Conservation (phyloP, 1,140 invertebrate species). For the Caenorhabditis remanei region DNA sequence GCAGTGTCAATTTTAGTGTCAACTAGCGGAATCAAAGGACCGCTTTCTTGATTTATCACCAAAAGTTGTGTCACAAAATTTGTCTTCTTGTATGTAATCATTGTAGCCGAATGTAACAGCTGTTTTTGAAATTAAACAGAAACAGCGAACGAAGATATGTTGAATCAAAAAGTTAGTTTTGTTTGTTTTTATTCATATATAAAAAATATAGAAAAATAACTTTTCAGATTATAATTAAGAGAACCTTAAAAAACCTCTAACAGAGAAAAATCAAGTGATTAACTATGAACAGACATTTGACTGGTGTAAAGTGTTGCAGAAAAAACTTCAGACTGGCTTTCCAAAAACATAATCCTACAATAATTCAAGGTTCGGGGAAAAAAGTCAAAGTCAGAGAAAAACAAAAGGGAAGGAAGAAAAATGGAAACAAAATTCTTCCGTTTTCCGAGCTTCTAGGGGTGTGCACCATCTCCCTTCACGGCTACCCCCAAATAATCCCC, state of each 20-base stretch:
- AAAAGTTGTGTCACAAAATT: slow-evolving; percentile 35
- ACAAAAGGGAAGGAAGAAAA: slow-evolving; percentile 4
- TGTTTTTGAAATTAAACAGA: neutral
- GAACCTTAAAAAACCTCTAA: too few relatives aligned
- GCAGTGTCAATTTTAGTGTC: slow-evolving; percentile 21
- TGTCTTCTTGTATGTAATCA: slow-evolving; percentile 38
- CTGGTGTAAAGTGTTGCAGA: too few relatives aligned
- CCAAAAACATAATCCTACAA: too few relatives aligned
- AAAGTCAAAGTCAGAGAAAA: neutral
- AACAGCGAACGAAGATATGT: neutral
- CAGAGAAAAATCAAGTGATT: too few relatives aligned
- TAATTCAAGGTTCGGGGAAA: too few relatives aligned
- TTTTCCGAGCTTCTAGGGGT: slow-evolving; percentile 13
- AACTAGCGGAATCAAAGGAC: slow-evolving; percentile 17
- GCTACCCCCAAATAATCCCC: slow-evolving; percentile 17
- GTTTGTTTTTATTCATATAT: neutral
- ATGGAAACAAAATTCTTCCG: slow-evolving; percentile 19
- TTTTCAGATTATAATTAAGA: too few relatives aligned
- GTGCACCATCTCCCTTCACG: slow-evolving; percentile 23
- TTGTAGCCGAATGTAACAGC: slow-evolving; percentile 32
- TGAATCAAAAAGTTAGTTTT: neutral
- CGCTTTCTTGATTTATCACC: slow-evolving; percentile 50
- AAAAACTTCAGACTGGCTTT: too few relatives aligned
- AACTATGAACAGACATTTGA: too few relatives aligned
- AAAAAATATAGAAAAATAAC: too few relatives aligned